These are phyloP conservation scores for Anolis apletophallus DNA, from an alignment of 2,797 vertebrate species.

Conservation along the genomic window DNA sequence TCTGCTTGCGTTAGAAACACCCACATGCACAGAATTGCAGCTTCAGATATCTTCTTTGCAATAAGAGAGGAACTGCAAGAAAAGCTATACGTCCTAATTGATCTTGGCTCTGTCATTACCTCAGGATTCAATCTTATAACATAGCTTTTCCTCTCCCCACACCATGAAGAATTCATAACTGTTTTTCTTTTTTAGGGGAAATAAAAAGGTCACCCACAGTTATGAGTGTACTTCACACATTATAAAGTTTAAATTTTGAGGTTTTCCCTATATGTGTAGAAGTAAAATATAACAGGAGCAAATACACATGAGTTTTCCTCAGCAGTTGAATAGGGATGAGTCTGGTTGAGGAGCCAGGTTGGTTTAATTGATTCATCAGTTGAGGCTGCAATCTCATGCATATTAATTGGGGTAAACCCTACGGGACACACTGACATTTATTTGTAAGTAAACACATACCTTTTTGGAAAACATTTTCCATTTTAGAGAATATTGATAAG, in stretches of 20 bases:
- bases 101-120: not conserved
- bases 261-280: not conserved
- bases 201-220: not conserved
- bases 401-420: not conserved
- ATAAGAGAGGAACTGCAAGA: constrained; percentile 1
- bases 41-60: not conserved
- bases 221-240: not conserved
- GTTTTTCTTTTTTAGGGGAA: not conserved
- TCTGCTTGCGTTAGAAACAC: not conserved
- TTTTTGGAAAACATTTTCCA: not conserved
- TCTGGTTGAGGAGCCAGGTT: not conserved
- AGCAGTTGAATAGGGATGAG: too few species aligned
- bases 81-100: not conserved
- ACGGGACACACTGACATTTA: not conserved
- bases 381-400: not conserved
- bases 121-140: not conserved
- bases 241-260: not conserved
- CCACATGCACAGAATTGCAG: not conserved
- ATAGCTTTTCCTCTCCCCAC: not conserved
- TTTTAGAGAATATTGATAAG: not conserved
- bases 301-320: too few species aligned
- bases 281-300: not conserved
- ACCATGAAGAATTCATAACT: not conserved
- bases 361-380: not conserved
- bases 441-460: not conserved